Evolutionary conservation across 2,888 invertebrate genomes (phyloP).

Genomic region (Bombylius major): DNA sequence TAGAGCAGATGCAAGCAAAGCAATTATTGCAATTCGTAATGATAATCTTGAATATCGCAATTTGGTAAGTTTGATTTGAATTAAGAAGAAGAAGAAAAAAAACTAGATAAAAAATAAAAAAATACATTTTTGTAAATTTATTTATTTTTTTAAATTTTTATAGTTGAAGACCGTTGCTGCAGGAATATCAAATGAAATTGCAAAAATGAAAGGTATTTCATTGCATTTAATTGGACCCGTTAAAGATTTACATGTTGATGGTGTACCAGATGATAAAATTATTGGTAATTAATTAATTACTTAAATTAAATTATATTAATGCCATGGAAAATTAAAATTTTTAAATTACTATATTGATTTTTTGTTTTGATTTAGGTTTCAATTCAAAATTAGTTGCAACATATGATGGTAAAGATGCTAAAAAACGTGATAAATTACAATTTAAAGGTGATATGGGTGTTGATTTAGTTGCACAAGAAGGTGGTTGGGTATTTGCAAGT

Average conservation of each 20-base stretch:
- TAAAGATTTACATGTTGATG: constrained; percentile 41
- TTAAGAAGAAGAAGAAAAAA: too few species aligned
- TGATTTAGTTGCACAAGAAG: constrained; percentile 44
- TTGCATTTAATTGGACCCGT: constrained; percentile 50
- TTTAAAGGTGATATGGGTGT: constrained; percentile 50
- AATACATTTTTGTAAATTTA: not conserved
- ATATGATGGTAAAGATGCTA: constrained; percentile 47
- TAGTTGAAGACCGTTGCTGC: not conserved
- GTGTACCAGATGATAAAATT: constrained; percentile 28
- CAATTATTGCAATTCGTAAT: constrained; percentile 53
- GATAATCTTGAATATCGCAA: constrained; percentile 45
- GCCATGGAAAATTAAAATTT: not conserved
- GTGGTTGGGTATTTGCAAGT: constrained; percentile 33
- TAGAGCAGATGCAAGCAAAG: constrained; percentile 62
- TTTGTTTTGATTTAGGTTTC: constrained; percentile 36
- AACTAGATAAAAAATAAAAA: not conserved
- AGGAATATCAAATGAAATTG: not conserved
- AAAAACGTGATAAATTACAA: constrained; percentile 44
- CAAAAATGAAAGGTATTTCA: constrained; percentile 43
- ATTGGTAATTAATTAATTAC: constrained; percentile 26
- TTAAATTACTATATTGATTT: not conserved
- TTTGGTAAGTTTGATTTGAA: constrained; percentile 38
- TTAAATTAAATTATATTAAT: constrained; percentile 17
- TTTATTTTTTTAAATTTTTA: constrained; percentile 11
- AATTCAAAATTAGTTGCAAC: constrained; percentile 48